Percentiles rank a stretch among this genome's conserved stretches.
Conservation (phyloP, 1,140 invertebrate species). For the Camponotus floridanus region DNA sequence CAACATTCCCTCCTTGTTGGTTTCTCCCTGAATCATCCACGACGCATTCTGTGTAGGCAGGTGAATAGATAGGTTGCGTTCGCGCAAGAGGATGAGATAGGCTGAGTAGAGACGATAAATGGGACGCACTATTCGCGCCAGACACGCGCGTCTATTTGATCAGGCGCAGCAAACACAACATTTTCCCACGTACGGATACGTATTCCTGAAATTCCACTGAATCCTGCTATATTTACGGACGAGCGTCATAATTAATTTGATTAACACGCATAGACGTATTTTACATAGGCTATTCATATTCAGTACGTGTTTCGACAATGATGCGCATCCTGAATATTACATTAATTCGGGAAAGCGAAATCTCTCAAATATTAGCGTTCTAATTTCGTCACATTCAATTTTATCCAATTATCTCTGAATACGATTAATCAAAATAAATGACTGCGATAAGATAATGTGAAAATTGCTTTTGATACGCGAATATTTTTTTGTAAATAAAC, state of each 20-base stretch:
- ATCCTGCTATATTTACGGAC: slow-evolving; percentile 55
- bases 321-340: slow-evolving; percentile 1
- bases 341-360: neutral
- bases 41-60: slow-evolving; percentile 5
- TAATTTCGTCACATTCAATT: neutral
- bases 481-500: neutral
- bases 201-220: slow-evolving; percentile 58
- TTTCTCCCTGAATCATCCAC: slow-evolving; percentile 49
- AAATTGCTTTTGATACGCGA: neutral
- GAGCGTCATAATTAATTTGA: slow-evolving; percentile 59
- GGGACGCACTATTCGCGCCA: slow-evolving; percentile 28
- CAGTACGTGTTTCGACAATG: neutral
- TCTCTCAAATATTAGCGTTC: neutral
- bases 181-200: slow-evolving; percentile 80
- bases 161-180: slow-evolving; percentile 79
- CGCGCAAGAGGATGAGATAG: slow-evolving; percentile 37
- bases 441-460: neutral
- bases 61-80: slow-evolving; percentile 32
- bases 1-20: slow-evolving; percentile 30
- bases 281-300: neutral
- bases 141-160: slow-evolving; percentile 77
- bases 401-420: neutral
- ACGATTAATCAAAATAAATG: neutral
- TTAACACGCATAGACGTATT: slow-evolving; percentile 1
- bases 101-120: slow-evolving; percentile 42